Percentiles rank a stretch among this genome's conserved stretches.
Conservation (phyloP, 1,140 invertebrate species). For the Drosophila punjabiensis region DNA sequence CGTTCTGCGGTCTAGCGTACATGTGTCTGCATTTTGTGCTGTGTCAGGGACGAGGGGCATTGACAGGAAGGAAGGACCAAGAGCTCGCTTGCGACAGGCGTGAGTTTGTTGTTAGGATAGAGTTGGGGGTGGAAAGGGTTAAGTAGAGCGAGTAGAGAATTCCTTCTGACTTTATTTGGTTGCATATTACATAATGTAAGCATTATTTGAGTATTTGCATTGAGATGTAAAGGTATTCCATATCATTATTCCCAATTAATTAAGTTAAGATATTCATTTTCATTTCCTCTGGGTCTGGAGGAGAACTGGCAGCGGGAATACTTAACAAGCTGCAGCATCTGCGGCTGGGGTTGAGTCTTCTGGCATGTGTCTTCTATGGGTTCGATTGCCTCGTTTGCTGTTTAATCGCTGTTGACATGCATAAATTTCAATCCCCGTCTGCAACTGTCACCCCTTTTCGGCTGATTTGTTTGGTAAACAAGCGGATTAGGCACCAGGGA, state of each 20-base stretch:
- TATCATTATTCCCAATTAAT: not conserved
- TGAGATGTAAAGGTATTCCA: not conserved
- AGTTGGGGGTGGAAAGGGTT: constrained; percentile 4
- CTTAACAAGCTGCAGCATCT: constrained; percentile 17
- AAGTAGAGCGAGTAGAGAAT: not conserved
- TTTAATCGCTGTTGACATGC: constrained; percentile 73
- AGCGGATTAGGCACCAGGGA: constrained; percentile 66
- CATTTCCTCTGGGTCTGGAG: not conserved
- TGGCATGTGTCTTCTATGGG: constrained; percentile 62
- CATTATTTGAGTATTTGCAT: not conserved
- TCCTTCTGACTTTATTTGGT: not conserved
- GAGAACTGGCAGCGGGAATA: not conserved
- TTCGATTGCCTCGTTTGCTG: constrained; percentile 57
- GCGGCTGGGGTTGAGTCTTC: constrained; percentile 12
- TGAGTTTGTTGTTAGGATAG: constrained; percentile 13
- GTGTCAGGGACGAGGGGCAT: constrained; percentile 23
- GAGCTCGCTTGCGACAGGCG: constrained; percentile 37
- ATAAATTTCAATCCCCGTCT: constrained; percentile 54
- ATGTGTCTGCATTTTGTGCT: constrained; percentile 51
- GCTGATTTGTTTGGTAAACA: constrained; percentile 75
- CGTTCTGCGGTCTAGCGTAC: constrained; percentile 63
- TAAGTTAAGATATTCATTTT: not conserved
- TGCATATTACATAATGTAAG: no score
- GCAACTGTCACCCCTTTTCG: constrained; percentile 54
- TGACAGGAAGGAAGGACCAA: not conserved